Conservation (phyloP, 1,140 invertebrate species). For the Cotesia vestalis region DNA sequence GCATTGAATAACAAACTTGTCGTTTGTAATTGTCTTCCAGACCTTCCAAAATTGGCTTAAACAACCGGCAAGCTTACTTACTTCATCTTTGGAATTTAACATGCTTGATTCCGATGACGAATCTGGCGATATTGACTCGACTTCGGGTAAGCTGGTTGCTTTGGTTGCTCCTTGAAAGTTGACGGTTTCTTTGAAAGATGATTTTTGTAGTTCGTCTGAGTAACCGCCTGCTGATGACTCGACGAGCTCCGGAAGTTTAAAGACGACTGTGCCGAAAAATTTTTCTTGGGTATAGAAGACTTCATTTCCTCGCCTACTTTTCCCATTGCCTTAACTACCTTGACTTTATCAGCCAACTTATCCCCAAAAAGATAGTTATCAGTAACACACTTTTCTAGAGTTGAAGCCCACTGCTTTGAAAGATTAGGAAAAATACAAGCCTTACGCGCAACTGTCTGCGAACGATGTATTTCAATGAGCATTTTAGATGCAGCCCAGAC, state of each 20-base stretch:
- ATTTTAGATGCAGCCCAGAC: constrained; percentile 9
- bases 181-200: neutral
- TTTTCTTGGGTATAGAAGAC: constrained; percentile 3
- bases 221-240: neutral
- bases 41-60: constrained; percentile 6
- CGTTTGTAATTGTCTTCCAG: constrained; percentile 27
- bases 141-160: neutral
- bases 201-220: constrained; percentile 9
- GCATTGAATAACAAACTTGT: constrained; percentile 1
- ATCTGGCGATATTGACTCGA: constrained; percentile 10
- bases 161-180: constrained; percentile 16
- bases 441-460: constrained; percentile 37
- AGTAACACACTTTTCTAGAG: constrained; percentile 43
- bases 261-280: neutral
- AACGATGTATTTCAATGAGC: constrained; percentile 4
- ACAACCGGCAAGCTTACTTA: constrained; percentile 29
- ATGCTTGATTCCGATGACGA: neutral
- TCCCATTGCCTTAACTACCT: constrained; percentile 23
- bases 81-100: neutral
- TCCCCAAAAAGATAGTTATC: constrained; percentile 45
- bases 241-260: constrained; percentile 11
- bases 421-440: constrained; percentile 26
- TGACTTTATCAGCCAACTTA: constrained; percentile 31
- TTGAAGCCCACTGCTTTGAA: constrained; percentile 34
- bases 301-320: constrained; percentile 25